Conservation (phyloP, 2,888 invertebrate genomes). For the Cephonodes hylas region DNA sequence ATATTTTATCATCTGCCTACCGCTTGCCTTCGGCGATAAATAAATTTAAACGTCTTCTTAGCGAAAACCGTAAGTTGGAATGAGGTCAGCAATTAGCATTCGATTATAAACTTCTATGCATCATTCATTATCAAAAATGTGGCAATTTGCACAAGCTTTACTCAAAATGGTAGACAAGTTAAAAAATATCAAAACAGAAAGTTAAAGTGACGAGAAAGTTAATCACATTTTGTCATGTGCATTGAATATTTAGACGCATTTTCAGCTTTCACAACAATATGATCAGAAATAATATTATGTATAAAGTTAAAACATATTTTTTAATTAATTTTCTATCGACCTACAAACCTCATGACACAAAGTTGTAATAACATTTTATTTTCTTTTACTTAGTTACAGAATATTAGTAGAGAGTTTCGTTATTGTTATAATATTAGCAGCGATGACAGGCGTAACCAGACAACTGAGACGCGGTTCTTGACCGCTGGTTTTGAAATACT, state of each 20-base stretch:
- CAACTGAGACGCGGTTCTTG: conserved; percentile 40
- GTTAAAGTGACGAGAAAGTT: conserved; percentile 44
- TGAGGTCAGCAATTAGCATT: conserved; percentile 15
- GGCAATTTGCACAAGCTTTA: background rate
- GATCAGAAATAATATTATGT: background rate
- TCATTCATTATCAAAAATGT: conserved; percentile 1
- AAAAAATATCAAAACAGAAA: conserved; percentile 42
- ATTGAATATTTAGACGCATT: conserved; percentile 5
- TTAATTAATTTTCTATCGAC: background rate
- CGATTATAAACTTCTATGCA: conserved; percentile 10
- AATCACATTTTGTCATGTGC: conserved; percentile 37
- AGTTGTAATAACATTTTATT: background rate
- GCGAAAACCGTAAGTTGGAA: conserved; percentile 20
- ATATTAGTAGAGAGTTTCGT: background rate
- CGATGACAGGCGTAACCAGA: conserved; percentile 2
- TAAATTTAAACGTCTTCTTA: conserved; percentile 14
- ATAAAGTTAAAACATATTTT: background rate
- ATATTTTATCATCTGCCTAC: background rate
- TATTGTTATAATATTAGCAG: background rate
- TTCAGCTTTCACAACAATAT: conserved; percentile 7
- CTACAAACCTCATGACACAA: background rate
- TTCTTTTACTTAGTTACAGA: background rate
- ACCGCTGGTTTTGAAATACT: conserved; percentile 38
- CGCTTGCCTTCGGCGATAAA: too few relatives aligned
- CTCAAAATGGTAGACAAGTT: conserved; percentile 13